Evolutionary conservation across 2,113 vertebrate species (phyloP).

Genomic region (Genyomyrus donnyi): DNA sequence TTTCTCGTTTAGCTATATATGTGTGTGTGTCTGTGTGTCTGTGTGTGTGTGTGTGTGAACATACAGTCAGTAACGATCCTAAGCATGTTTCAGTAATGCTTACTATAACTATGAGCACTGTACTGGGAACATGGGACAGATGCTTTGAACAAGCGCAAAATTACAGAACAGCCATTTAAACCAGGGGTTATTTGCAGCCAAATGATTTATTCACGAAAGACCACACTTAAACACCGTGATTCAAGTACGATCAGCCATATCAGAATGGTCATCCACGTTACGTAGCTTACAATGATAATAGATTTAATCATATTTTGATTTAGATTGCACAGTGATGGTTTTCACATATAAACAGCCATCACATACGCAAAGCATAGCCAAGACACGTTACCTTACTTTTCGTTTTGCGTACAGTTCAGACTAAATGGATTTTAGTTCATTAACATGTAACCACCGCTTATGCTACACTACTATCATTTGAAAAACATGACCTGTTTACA

Average conservation of each 20-base stretch:
- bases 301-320: neutral
- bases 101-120: neutral
- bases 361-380: neutral
- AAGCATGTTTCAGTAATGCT: neutral
- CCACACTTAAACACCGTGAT: neutral
- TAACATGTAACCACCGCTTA: neutral
- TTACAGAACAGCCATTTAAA: neutral
- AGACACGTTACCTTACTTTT: neutral
- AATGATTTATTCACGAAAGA: neutral
- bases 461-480: neutral
- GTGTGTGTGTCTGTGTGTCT: too few species aligned
- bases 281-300: neutral
- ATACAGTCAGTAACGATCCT: neutral
- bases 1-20: too few species aligned
- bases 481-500: neutral
- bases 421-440: neutral
- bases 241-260: neutral
- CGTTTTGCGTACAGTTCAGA: neutral
- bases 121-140: neutral
- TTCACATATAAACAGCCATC: neutral
- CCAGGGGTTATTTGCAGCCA: neutral
- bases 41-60: too few species aligned
- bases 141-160: too few species aligned
- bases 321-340: neutral
- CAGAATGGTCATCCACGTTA: neutral